Conservation (phyloP, 2,888 invertebrate genomes). For the Fragum sueziense region DNA sequence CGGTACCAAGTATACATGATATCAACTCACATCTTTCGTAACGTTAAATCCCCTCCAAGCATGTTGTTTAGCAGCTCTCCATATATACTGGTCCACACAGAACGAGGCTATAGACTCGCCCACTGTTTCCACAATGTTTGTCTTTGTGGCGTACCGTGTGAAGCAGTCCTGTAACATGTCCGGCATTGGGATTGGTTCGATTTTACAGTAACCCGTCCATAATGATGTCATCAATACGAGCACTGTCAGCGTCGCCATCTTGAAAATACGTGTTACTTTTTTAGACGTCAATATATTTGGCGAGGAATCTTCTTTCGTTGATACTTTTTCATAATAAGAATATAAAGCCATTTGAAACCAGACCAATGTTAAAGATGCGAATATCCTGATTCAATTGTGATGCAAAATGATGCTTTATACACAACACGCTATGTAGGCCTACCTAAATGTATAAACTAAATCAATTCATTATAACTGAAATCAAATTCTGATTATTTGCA, state of each 20-base stretch:
- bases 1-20: too few relatives aligned
- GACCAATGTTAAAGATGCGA: too few relatives aligned
- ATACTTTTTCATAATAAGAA: too few relatives aligned
- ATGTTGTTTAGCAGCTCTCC: constrained; percentile 59
- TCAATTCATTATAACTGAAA: too few relatives aligned
- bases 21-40: constrained; percentile 52
- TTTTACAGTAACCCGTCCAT: constrained; percentile 33
- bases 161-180: constrained; percentile 66
- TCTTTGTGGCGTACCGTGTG: constrained; percentile 58
- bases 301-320: too few relatives aligned
- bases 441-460: too few relatives aligned
- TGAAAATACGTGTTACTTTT: not conserved
- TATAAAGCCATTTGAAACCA: too few relatives aligned
- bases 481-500: too few relatives aligned
- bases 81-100: constrained; percentile 64
- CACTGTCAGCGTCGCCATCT: not conserved
- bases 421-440: too few relatives aligned
- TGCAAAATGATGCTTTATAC: too few relatives aligned
- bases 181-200: constrained; percentile 66
- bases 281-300: too few relatives aligned
- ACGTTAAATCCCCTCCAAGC: constrained; percentile 61
- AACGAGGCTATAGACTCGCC: constrained; percentile 65
- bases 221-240: not conserved
- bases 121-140: constrained; percentile 61
- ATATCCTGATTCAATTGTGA: too few relatives aligned